Evolutionary conservation across 2,888 invertebrate species (phyloP).

Genomic region (Formica aserva): DNA sequence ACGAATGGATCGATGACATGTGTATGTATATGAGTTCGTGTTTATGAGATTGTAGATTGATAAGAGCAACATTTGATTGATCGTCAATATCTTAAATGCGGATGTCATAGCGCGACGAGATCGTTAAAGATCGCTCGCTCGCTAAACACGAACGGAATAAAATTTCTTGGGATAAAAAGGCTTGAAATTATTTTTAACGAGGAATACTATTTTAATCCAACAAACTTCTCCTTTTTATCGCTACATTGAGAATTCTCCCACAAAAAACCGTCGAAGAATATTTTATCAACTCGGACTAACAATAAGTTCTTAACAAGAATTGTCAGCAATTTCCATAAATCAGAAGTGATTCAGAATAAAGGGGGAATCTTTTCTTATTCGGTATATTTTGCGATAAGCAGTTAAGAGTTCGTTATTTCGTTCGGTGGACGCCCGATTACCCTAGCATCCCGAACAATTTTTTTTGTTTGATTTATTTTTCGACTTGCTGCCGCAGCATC

Average conservation of each 20-base stretch:
- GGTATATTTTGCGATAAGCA: background rate
- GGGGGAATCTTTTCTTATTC: too few relatives aligned
- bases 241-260: background rate
- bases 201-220: background rate
- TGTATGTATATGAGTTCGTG: background rate
- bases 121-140: conserved; percentile 31
- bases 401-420: background rate
- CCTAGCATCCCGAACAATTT: background rate
- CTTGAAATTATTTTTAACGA: background rate
- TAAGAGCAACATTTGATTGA: conserved; percentile 45
- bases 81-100: conserved; percentile 31
- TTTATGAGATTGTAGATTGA: conserved; percentile 2
- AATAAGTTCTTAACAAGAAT: background rate
- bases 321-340: background rate
- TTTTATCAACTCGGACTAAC: background rate
- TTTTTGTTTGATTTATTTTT: conserved; percentile 56
- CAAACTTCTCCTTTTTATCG: background rate
- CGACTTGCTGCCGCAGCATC: conserved; percentile 18
- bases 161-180: background rate
- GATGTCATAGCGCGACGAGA: conserved; percentile 27
- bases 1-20: background rate
- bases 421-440: background rate
- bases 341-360: background rate
- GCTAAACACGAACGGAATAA: background rate
- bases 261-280: background rate